phyloP scores from a whole-genome alignment of 2,888 invertebrate genomes.

The Falcaria lacertinaria region DNA sequence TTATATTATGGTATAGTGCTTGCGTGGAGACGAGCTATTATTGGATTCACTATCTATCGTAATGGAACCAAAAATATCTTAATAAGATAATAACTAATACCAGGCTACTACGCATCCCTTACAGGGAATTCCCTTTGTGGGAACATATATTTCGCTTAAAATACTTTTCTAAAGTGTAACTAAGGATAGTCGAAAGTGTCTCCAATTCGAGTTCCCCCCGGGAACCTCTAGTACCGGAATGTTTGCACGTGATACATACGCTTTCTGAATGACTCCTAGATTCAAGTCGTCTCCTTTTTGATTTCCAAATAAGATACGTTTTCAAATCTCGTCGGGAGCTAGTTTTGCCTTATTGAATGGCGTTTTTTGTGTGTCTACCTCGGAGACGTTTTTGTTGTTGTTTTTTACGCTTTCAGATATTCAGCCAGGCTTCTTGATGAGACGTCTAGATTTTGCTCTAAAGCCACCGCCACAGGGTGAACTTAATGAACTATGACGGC shows the following conservation, averaged over 20 bases:
- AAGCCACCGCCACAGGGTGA: background rate
- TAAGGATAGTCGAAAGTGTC: background rate
- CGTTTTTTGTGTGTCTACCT: constrained; percentile 24
- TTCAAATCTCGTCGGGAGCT: constrained; percentile 45
- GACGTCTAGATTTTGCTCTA: background rate
- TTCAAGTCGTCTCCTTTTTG: constrained; percentile 41
- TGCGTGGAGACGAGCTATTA: too few relatives aligned
- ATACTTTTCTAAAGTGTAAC: background rate
- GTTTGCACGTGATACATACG: constrained; percentile 33
- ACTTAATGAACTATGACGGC: background rate
- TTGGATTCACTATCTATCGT: too few relatives aligned
- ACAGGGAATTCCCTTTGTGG: too few relatives aligned
- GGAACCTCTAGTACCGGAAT: constrained; percentile 24
- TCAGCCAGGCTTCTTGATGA: background rate
- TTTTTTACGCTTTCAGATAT: constrained; percentile 7
- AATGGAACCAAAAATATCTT: too few relatives aligned
- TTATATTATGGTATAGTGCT: too few relatives aligned
- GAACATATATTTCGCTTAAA: too few relatives aligned
- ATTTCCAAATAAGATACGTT: constrained; percentile 63
- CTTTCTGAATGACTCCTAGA: constrained; percentile 45
- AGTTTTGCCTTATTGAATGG: constrained; percentile 36
- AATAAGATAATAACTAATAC: too few relatives aligned
- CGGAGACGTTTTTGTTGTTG: constrained; percentile 12
- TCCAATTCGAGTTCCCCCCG: constrained; percentile 8
- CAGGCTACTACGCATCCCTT: too few relatives aligned